Conservation (phyloP, 2,888 invertebrate genomes). For the Teleiodes luculella region DNA sequence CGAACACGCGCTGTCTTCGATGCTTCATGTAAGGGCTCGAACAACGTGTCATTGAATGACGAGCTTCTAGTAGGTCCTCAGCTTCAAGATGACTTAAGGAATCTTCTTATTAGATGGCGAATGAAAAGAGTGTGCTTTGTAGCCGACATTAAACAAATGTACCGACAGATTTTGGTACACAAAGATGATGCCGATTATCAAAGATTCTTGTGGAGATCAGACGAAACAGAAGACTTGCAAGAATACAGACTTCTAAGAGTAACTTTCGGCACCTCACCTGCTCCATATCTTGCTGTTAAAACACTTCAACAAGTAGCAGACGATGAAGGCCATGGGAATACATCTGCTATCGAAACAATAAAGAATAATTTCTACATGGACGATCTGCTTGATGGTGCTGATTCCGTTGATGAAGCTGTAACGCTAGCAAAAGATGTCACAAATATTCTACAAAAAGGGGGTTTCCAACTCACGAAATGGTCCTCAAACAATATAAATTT, state of each 20-base stretch:
- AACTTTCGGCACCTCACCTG: constrained; percentile 27
- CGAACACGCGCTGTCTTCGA: constrained; percentile 29
- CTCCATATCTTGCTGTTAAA: constrained; percentile 26
- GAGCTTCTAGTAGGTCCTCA: constrained; percentile 25
- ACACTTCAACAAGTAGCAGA: constrained; percentile 20
- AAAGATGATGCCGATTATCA: constrained; percentile 28
- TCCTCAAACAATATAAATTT: constrained; percentile 22
- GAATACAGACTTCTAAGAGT: constrained; percentile 18
- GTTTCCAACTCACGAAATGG: constrained; percentile 26
- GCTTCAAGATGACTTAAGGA: constrained; percentile 28
- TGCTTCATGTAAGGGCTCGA: constrained; percentile 22
- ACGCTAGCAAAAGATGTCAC: background rate
- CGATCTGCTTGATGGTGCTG: too few relatives aligned
- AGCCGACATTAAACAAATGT: constrained; percentile 33
- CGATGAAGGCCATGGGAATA: constrained; percentile 14
- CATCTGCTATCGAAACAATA: too few relatives aligned
- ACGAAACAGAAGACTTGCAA: background rate
- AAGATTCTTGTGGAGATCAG: constrained; percentile 22
- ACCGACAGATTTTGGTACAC: constrained; percentile 25
- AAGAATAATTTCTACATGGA: too few relatives aligned
- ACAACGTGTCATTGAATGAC: constrained; percentile 25
- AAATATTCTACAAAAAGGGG: constrained; percentile 20
- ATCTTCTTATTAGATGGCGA: constrained; percentile 28
- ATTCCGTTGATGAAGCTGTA: constrained; percentile 15
- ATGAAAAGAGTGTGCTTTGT: constrained; percentile 26